Evolutionary conservation across 2,888 invertebrate species (phyloP), one percentile per base, ranked within the genome.

Genomic region (Exocentrus adspersus): DNA sequence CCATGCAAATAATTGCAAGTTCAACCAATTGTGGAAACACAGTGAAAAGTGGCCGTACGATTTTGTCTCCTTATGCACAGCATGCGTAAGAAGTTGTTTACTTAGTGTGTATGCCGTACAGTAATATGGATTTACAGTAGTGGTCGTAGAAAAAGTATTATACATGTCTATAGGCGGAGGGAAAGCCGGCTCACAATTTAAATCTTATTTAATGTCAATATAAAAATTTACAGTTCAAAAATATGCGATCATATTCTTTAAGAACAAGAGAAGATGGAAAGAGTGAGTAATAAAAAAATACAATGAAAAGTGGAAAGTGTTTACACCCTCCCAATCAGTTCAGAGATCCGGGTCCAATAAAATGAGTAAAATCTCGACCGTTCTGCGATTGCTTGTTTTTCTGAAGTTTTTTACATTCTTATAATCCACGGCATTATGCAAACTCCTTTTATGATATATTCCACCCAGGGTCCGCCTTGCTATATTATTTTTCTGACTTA

Each of bases 401-500:
- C 62, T 50, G 45, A 41, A 62, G 51, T 60, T 53, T 60, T 43
- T 52, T 62, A 41, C 28, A 41, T 51, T 58, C 52, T 57, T 51
- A 56, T 57, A 46, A 60, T 43, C 51, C 43, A 28, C 57, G 45
- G 32, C 60, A 64, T 64, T 64, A 64, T 64, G 64, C 64, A 64
- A 57, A 62, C 51, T 46, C 32, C 48, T 17, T 51, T 17, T 66
- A 66, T 65, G 64, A 66, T 62, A 60, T 60, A 66, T 62, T 57
- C 54, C 41, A 17, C 20, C 53, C 50, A 62, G 51, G 58, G 63
- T 48, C 58, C 59, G 50, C 65, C 50, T 68, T 72, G 70, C 71
- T 71, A 68, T 69, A 62, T 72, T 74, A 72, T 73, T 72, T 73
- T 70, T 69, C 72, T 75, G 73, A 71, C 72, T 75, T 75, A 75